Conservation (phyloP, 2,888 invertebrate genomes). For the Tachina lurida region DNA sequence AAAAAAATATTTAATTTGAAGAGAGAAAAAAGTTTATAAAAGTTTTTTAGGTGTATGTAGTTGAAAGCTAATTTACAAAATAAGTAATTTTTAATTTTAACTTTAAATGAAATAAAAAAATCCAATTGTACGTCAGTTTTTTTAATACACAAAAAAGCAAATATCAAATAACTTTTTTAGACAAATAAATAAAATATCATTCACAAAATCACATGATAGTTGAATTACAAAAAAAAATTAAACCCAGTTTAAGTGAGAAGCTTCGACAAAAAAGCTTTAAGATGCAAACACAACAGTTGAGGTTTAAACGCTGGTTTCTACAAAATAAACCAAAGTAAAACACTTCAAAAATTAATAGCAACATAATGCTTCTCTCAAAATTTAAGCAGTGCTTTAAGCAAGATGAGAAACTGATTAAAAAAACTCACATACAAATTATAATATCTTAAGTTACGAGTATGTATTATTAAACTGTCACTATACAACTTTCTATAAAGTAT, state of each 20-base stretch:
- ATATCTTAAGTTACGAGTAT: neutral
- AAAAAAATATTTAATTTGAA: neutral
- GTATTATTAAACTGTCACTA: neutral
- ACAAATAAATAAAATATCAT: neutral
- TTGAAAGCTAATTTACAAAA: conserved; percentile 10
- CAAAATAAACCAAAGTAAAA: neutral
- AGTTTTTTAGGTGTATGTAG: conserved; percentile 1
- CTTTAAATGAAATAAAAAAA: conserved; percentile 19
- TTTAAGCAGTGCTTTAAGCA: neutral
- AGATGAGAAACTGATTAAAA: too few species aligned
- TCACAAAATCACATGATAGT: neutral
- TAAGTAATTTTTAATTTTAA: conserved; percentile 25
- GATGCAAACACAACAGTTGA: neutral
- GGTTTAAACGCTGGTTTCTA: conserved; percentile 6
- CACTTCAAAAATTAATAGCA: neutral
- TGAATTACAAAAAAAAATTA: neutral
- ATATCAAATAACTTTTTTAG: neutral
- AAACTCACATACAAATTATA: neutral
- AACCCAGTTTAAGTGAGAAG: conserved; percentile 9
- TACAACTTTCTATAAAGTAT: neutral
- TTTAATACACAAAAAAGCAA: conserved; percentile 13
- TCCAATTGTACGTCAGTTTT: neutral
- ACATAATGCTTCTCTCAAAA: neutral
- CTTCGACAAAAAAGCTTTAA: neutral
- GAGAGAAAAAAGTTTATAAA: neutral